Evolutionary conservation across 92 coral and sea anemone genomes (phyloP).

Genomic region (Anthopleura xanthogrammica): DNA sequence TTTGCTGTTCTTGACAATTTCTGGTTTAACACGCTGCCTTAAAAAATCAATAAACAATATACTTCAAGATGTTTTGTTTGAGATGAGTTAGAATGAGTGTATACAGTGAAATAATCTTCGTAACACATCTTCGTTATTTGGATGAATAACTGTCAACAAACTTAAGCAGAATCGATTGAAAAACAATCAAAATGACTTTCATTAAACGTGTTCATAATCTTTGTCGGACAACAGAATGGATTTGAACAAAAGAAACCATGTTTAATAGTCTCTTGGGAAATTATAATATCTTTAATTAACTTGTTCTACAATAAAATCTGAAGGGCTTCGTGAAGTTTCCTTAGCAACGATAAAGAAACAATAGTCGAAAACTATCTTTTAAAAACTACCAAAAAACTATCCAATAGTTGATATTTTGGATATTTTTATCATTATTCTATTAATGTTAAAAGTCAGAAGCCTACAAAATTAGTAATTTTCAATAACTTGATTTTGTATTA

Average conservation of each 20-base stretch:
- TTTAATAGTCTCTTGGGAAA: constrained; percentile 22
- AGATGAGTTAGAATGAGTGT: neutral
- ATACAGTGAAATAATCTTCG: neutral
- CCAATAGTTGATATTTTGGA: no score
- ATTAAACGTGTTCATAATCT: constrained; percentile 16
- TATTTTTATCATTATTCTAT: no score
- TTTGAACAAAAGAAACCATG: constrained; percentile 22
- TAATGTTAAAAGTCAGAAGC: neutral
- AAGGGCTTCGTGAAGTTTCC: neutral
- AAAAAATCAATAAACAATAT: neutral
- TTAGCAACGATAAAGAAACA: neutral
- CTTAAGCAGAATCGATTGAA: neutral
- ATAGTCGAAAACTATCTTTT: no score
- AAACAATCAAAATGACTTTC: neutral
- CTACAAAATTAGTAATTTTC: no score
- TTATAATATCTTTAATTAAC: constrained; percentile 5
- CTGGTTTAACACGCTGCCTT: neutral
- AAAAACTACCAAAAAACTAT: no score
- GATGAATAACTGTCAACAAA: neutral
- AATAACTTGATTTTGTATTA: no score
- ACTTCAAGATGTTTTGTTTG: neutral
- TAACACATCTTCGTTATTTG: neutral
- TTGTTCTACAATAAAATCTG: constrained; percentile 20
- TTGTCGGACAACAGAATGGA: neutral
- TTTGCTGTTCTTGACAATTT: neutral